Percentiles rank a stretch among this genome's conserved stretches.
Evolutionary conservation across 2,888 invertebrate species (phyloP).

Genomic region (Rhagium mordax): DNA sequence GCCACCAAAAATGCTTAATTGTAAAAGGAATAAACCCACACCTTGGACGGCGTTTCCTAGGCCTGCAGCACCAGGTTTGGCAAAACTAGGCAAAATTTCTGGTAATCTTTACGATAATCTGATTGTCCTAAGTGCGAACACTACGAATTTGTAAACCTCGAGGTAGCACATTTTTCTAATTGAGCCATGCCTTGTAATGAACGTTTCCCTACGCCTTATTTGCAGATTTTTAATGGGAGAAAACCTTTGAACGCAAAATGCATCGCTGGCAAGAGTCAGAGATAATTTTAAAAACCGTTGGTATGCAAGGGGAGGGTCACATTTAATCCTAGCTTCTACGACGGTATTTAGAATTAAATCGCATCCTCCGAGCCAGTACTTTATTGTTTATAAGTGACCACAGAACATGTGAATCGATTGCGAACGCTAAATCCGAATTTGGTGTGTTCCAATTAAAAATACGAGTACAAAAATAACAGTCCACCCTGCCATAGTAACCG

Average conservation of each 20-base stretch:
- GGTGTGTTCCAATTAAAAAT: slow-evolving; percentile 6
- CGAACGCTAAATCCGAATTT: background rate
- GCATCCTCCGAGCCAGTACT: background rate
- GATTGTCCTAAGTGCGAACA: background rate
- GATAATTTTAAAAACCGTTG: slow-evolving; percentile 56
- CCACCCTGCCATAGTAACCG: slow-evolving; percentile 53
- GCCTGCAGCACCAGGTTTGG: background rate
- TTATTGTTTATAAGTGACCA: background rate
- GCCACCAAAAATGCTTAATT: no score
- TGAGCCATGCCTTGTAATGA: background rate
- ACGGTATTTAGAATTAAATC: slow-evolving; percentile 10
- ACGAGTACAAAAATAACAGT: slow-evolving; percentile 39
- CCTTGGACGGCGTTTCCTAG: no score
- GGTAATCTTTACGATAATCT: background rate
- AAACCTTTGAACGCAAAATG: slow-evolving; percentile 23
- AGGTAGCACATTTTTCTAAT: background rate
- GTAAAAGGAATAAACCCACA: no score
- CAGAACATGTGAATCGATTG: background rate
- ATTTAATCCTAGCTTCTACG: slow-evolving; percentile 37
- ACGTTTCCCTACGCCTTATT: background rate
- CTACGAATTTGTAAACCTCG: background rate
- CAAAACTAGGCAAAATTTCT: background rate
- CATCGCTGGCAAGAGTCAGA: slow-evolving; percentile 14
- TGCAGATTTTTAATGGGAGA: slow-evolving; percentile 34
- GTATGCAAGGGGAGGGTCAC: slow-evolving; percentile 58